Evolutionary conservation across 1,140 invertebrate genomes (phyloP).

Genomic region (Bombus soroeensis): DNA sequence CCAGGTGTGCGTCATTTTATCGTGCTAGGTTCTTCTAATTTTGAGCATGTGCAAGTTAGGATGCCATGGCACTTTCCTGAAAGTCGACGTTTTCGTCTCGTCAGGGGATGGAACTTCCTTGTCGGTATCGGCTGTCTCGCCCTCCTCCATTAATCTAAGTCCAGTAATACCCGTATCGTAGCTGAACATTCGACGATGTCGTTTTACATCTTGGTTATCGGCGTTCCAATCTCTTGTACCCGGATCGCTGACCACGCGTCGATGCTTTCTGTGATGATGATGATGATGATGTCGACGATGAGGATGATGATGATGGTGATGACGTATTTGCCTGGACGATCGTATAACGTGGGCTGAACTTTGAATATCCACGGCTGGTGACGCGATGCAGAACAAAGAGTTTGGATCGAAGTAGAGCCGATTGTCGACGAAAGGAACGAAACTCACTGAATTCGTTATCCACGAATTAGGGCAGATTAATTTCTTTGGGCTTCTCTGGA

Average conservation of each 20-base stretch:
- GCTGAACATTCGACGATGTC: conserved; percentile 70
- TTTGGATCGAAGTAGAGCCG: conserved; percentile 76
- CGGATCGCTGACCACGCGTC: conserved; percentile 73
- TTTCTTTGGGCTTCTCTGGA: conserved; percentile 25
- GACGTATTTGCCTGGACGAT: conserved; percentile 62
- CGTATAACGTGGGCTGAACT: conserved; percentile 67
- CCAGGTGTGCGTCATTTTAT: background rate
- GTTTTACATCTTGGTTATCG: conserved; percentile 21
- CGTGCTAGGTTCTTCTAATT: conserved; percentile 72
- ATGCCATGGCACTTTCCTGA: conserved; percentile 83
- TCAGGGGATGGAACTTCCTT: conserved; percentile 51
- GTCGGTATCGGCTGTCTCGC: conserved; percentile 52
- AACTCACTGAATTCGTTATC: conserved; percentile 42
- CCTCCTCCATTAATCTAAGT: conserved; percentile 22
- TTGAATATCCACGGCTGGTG: conserved; percentile 45
- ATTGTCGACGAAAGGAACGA: conserved; percentile 72
- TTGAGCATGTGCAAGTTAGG: conserved; percentile 82
- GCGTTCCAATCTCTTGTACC: conserved; percentile 56
- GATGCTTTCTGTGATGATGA: conserved; percentile 58
- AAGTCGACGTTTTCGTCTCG: conserved; percentile 73
- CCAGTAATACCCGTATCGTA: conserved; percentile 55
- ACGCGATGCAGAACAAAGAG: conserved; percentile 48
- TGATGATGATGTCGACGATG: conserved; percentile 46
- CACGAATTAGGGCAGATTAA: conserved; percentile 26
- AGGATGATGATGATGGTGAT: conserved; percentile 59